Conservation (phyloP, 2,113 vertebrate genomes). For the Acrocephalus kingi region DNA sequence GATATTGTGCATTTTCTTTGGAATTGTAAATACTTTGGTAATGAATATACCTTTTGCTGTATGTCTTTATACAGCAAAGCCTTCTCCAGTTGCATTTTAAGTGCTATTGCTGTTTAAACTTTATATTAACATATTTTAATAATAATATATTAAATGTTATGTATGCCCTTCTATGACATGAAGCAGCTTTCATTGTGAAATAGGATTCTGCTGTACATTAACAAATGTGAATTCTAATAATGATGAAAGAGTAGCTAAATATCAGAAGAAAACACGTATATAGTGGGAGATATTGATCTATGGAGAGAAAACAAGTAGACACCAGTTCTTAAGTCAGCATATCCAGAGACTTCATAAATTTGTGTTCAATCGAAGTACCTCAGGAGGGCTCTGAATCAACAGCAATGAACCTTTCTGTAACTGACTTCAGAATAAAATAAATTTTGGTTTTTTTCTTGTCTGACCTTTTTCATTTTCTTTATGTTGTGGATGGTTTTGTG, state of each 20-base stretch:
- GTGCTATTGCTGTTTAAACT: neutral
- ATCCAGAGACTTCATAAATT: neutral
- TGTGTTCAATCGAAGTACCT: neutral
- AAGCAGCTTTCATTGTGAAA: neutral
- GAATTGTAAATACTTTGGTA: neutral
- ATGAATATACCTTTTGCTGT: neutral
- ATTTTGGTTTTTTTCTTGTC: neutral
- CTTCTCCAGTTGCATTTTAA: neutral
- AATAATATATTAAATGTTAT: neutral
- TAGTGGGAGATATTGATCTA: neutral
- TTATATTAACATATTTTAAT: neutral
- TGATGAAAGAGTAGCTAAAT: neutral
- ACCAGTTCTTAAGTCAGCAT: neutral
- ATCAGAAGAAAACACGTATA: neutral
- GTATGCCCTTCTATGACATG: neutral
- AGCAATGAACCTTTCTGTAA: neutral
- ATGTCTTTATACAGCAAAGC: neutral
- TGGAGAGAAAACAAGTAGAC: neutral
- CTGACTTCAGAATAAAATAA: neutral
- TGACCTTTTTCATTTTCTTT: neutral
- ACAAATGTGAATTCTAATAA: neutral
- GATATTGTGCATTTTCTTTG: neutral
- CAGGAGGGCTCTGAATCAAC: neutral
- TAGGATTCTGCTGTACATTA: neutral
- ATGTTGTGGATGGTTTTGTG: neutral